Percentiles rank a stretch among this genome's conserved stretches.
These are phyloP conservation scores for Vanessa atalanta DNA, from an alignment of 1,140 invertebrate genomes.

Conservation along the genomic window DNA sequence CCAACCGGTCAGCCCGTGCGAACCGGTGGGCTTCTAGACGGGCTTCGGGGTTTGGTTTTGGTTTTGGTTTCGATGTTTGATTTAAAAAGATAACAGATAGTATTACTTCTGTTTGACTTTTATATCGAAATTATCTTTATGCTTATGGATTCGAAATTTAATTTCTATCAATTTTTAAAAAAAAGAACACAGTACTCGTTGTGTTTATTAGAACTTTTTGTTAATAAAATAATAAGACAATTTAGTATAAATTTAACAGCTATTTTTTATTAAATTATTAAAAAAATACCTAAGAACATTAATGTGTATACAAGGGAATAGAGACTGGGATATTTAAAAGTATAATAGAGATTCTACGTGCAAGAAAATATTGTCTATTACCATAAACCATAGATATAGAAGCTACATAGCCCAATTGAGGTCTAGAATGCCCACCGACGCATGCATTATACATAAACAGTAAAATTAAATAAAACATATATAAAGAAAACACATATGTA, in stretches of 20 bases:
- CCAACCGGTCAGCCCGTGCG: slow-evolving; percentile 46
- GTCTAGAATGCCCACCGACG: slow-evolving; percentile 33
- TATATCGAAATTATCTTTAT: no score
- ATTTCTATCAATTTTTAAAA: no score
- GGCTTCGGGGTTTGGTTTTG: slow-evolving; percentile 24
- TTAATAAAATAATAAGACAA: no score
- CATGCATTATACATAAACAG: slow-evolving; percentile 39
- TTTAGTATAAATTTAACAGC: no score
- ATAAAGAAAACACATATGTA: not conserved
- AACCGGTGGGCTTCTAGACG: slow-evolving; percentile 40
- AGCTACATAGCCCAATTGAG: slow-evolving; percentile 42
- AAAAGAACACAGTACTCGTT: no score
- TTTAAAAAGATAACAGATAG: no score
- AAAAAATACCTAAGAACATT: no score
- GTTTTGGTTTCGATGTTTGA: not conserved
- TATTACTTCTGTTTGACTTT: no score
- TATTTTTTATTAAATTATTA: no score
- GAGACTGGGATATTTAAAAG: not conserved
- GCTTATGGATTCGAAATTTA: no score
- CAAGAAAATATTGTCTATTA: slow-evolving; percentile 13
- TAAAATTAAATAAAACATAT: slow-evolving; percentile 26
- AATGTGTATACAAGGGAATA: no score
- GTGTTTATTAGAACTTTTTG: no score
- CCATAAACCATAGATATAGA: slow-evolving; percentile 16
- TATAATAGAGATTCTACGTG: slow-evolving; percentile 3